A percentile compares a stretch with the other conserved stretches of the same genome.
phyloP scores from a whole-genome alignment of 2,113 vertebrate genomes.

The Colossoma macropomum region DNA sequence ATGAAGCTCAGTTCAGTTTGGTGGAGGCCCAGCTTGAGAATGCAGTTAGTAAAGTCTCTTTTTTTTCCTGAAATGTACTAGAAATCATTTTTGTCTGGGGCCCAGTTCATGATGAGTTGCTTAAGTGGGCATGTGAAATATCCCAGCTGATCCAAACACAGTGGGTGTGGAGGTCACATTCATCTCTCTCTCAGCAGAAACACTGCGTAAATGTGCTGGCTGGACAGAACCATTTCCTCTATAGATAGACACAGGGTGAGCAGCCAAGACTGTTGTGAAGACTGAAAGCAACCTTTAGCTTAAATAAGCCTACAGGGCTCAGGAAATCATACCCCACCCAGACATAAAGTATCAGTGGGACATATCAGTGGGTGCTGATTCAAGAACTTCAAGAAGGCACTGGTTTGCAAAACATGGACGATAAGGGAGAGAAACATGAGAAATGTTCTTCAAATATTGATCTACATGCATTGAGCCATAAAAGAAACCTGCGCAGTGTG shows the following conservation, averaged over 20 bases:
- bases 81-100: not conserved
- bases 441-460: not conserved
- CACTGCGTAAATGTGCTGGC: conserved; percentile 40
- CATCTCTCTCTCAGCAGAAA: conserved; percentile 8
- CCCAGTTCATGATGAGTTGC: not conserved
- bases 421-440: not conserved
- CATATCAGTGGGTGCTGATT: conserved; percentile 15
- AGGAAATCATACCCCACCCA: conserved; percentile 37
- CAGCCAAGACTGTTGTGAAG: conserved; percentile 34
- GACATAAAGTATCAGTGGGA: not conserved
- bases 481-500: too few relatives aligned
- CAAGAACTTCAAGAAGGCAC: not conserved
- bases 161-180: conserved; percentile 27
- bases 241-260: conserved; percentile 35
- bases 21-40: not conserved
- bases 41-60: not conserved
- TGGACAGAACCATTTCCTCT: conserved; percentile 44
- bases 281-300: conserved; percentile 39
- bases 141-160: not conserved
- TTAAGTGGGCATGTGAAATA: conserved; percentile 14
- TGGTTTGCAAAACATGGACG: too few relatives aligned
- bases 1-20: not conserved
- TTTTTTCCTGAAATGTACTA: not conserved
- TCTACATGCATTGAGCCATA: too few relatives aligned
- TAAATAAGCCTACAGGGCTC: conserved; percentile 26